A percentile compares a stretch with the other conserved stretches of the same genome.
These are phyloP conservation scores for Drosophila anomalata DNA, from an alignment of 2,888 invertebrate genomes.

Conservation along the genomic window DNA sequence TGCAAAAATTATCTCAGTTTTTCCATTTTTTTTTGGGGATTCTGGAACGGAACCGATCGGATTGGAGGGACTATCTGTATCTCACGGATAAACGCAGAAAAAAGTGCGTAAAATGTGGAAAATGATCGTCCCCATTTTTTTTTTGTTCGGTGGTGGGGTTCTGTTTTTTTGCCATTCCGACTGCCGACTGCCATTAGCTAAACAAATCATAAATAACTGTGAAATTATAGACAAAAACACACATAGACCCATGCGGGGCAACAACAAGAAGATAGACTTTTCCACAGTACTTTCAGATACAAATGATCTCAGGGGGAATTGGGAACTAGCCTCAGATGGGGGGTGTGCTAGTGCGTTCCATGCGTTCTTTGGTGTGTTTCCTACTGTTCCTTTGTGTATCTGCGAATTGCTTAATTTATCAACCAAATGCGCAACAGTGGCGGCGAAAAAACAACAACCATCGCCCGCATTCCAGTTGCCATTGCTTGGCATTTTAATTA, in stretches of 20 bases:
- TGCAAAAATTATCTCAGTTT: slow-evolving; percentile 12
- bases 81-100: slow-evolving; percentile 28
- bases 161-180: slow-evolving; percentile 14
- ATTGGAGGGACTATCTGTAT: slow-evolving; percentile 4
- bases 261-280: slow-evolving; percentile 1
- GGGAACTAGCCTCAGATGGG: slow-evolving; percentile 34
- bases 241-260: slow-evolving; percentile 4
- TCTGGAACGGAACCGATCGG: slow-evolving; percentile 24
- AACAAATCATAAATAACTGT: slow-evolving; percentile 71
- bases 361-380: slow-evolving; percentile 35
- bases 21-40: slow-evolving; percentile 10
- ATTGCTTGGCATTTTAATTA: slow-evolving; percentile 71
- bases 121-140: slow-evolving; percentile 26
- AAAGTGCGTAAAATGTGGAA: slow-evolving; percentile 43
- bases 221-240: slow-evolving; percentile 50
- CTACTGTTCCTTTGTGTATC: slow-evolving; percentile 8
- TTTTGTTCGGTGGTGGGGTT: background rate
- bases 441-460: slow-evolving; percentile 15
- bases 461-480: slow-evolving; percentile 64
- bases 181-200: slow-evolving; percentile 32
- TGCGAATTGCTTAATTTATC: slow-evolving; percentile 69
- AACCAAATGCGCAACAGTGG: slow-evolving; percentile 50
- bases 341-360: slow-evolving; percentile 21
- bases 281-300: slow-evolving; percentile 1
- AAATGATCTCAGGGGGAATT: slow-evolving; percentile 39